phyloP scores from a whole-genome alignment of 2,797 vertebrate species.

The Gallinago solitaria region DNA sequence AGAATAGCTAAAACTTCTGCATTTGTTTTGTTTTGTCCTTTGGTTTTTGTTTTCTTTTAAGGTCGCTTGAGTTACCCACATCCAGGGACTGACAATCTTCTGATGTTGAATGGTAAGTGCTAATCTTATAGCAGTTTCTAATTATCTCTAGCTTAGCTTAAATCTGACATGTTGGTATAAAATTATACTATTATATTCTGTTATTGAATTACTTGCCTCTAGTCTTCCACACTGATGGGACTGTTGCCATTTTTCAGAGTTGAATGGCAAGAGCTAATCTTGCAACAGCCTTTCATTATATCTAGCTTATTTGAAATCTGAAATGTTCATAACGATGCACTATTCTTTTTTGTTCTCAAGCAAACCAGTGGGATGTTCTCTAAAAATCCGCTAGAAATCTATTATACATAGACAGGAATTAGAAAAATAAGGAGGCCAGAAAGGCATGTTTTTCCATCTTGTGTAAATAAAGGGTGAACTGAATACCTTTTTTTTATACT shows the following conservation, averaged over 20 bases:
- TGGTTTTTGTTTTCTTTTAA: constrained; percentile 71
- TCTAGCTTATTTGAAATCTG: constrained; percentile 29
- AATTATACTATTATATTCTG: constrained; percentile 7
- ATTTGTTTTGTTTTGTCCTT: constrained; percentile 35
- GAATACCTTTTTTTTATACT: background rate
- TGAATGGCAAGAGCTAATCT: constrained; percentile 53
- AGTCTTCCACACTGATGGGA: constrained; percentile 2
- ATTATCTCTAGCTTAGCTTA: constrained; percentile 60
- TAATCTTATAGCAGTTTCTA: constrained; percentile 56
- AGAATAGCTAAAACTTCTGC: constrained; percentile 11
- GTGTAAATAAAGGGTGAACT: background rate
- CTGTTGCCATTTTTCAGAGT: constrained; percentile 14
- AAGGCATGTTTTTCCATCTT: background rate
- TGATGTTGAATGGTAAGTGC: constrained; percentile 98
- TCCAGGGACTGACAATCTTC: constrained; percentile 94
- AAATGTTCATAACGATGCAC: background rate
- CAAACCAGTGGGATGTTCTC: background rate
- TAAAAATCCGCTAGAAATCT: background rate
- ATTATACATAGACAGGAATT: background rate
- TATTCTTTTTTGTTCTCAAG: constrained; percentile 8
- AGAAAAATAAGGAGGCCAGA: background rate
- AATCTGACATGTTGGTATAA: constrained; percentile 43
- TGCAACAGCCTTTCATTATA: constrained; percentile 53
- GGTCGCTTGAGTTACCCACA: constrained; percentile 95
- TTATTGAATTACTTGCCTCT: constrained; percentile 46